Base-by-base conservation (phyloP, 2,797 vertebrate genomes). In the Propithecus deckenii region DNA sequence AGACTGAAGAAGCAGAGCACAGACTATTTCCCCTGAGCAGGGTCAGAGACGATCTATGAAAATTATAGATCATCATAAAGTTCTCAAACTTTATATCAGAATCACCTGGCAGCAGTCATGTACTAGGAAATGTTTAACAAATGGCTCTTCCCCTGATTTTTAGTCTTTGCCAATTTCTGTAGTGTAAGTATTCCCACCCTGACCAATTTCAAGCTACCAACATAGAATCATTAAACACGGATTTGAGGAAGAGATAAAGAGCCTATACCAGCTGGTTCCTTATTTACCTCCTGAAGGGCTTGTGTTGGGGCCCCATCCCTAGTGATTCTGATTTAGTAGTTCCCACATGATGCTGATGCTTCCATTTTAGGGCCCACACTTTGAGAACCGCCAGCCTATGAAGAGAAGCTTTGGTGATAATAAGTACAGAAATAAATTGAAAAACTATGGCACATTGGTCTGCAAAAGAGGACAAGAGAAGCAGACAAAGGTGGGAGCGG, bases 131-230 rank as follows among this genome's bases (percentile, higher is more conserved):
- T 52, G 22, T 84, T 89, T 79, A 91, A 48, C 59, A 80, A 69
- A 63, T 30, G 30, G 17, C 38, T 76, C 22, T 79, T 41, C 75
- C n/a, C 35, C 80, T 75, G 15, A 59, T 89, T 43, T 67, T 30
- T 79, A 46, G 7, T 57, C 23, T 72, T 83, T 95, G 69, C 63
- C 80, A 75, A 48, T 80, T 86, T 89, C 80, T 38, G 22, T 63
- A 38, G 69, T 91, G 55, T 95, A 91, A 95, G 89, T 89, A 95
- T 80, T 85, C 48, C 41, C 35, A 35, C 50, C 22, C 4, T 78
- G 41, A 79, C 55, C 83, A 83, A 50, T 79, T 55, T 91, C 43
- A 57, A 79, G 20, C 22, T 50, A 75, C 57, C 71, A 75, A 78
- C 57, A 48, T 65, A 72, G 35, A 48, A 72, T 43, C 38, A 12